These are phyloP conservation scores for Vespertilio murinus DNA, from an alignment of 2,797 vertebrate species.

Conservation along the genomic window DNA sequence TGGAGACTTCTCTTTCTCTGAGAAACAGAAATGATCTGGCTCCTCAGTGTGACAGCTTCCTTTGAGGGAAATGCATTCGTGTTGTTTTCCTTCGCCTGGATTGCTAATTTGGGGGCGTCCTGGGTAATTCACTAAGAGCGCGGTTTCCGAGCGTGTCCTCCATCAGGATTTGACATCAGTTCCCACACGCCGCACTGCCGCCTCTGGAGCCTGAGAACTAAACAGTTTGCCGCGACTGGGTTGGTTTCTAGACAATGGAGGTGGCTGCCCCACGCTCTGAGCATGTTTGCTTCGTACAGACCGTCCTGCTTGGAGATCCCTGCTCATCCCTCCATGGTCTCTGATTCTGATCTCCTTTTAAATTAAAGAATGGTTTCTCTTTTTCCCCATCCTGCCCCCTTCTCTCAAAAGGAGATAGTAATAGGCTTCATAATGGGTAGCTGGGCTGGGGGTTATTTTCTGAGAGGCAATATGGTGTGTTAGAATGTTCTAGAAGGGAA, in stretches of 20 bases:
- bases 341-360: constrained; percentile 16
- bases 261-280: not conserved
- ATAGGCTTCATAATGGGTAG: constrained; percentile 52
- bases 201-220: not conserved
- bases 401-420: constrained; percentile 65
- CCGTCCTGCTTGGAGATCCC: not conserved
- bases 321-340: not conserved
- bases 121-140: not conserved
- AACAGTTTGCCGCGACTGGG: not conserved
- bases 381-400: not conserved
- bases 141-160: not conserved
- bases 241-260: not conserved
- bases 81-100: not conserved
- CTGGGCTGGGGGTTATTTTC: not conserved
- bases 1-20: constrained; percentile 6
- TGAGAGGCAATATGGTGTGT: not conserved
- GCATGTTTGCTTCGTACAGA: accelerated
- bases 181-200: not conserved
- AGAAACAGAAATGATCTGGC: constrained; percentile 24
- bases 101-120: not conserved
- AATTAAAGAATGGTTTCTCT: constrained; percentile 4
- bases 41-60: constrained; percentile 44
- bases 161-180: not conserved
- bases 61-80: not conserved
- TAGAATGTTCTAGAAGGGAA: constrained; percentile 57